These are phyloP conservation scores for Microcebus murinus DNA, from an alignment of 2,113 vertebrate genomes.

Conservation along the genomic window DNA sequence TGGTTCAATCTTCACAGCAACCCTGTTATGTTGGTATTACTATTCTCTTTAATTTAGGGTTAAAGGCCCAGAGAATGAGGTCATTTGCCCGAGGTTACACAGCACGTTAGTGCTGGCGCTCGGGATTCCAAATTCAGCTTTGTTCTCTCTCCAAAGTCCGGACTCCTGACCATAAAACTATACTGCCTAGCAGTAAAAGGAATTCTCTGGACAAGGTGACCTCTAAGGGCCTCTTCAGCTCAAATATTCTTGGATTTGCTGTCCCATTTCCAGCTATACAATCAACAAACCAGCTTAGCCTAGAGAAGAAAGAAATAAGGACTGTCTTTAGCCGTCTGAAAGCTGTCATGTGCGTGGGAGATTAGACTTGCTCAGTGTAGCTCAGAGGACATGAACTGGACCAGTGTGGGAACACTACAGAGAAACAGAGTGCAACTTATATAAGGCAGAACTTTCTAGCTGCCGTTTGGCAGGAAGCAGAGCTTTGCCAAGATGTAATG, in stretches of 20 bases:
- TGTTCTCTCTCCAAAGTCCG: not conserved
- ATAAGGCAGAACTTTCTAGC: constrained; percentile 17
- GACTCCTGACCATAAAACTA: not conserved
- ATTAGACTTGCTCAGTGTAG: constrained; percentile 58
- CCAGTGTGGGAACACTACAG: not conserved
- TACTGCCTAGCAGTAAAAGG: not conserved
- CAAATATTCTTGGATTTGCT: constrained; percentile 54
- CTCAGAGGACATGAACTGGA: constrained; percentile 56
- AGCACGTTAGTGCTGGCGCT: not conserved
- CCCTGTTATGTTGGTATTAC: not conserved
- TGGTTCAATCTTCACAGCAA: constrained; percentile 29
- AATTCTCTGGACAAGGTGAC: constrained; percentile 42
- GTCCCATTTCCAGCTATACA: constrained; percentile 59
- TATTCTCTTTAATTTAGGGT: constrained; percentile 28
- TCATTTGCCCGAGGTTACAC: not conserved
- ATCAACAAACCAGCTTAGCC: constrained; percentile 65
- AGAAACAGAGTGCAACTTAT: not conserved
- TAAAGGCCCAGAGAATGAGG: constrained; percentile 3
- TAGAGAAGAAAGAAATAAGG: constrained; percentile 65
- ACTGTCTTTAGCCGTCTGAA: constrained; percentile 56
- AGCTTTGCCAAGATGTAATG: constrained; percentile 16
- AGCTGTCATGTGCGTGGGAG: constrained; percentile 59
- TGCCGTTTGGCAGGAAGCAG: not conserved
- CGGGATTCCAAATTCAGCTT: not conserved
- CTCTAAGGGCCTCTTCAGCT: constrained; percentile 26